phyloP scores from a whole-genome alignment of 2,113 vertebrate genomes.

The Panthera leo region DNA sequence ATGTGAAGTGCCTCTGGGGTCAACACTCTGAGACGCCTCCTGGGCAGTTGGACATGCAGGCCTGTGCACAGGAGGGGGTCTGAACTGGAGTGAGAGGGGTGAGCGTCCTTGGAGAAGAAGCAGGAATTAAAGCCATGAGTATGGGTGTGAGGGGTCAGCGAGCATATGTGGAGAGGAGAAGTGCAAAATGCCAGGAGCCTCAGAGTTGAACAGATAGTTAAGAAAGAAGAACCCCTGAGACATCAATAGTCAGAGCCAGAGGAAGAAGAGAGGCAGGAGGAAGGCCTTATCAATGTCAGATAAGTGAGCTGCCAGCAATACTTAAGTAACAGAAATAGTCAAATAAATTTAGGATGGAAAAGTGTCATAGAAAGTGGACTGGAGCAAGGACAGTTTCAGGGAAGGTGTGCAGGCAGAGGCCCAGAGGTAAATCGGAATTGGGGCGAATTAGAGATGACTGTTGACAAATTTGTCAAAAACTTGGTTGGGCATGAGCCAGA shows the following conservation, averaged over 20 bases:
- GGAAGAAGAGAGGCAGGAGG: background rate
- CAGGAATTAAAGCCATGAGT: background rate
- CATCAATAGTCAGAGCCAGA: background rate
- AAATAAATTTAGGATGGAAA: background rate
- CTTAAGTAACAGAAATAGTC: background rate
- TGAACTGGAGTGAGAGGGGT: background rate
- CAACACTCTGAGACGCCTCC: background rate
- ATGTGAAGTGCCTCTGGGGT: background rate
- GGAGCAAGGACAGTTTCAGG: background rate
- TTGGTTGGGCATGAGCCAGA: background rate
- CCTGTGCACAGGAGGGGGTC: background rate
- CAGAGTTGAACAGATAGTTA: conserved; percentile 6
- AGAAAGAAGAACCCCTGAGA: background rate
- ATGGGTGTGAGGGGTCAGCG: rapidly evolving
- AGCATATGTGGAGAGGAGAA: background rate
- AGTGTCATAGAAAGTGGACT: background rate
- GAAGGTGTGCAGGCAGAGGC: background rate
- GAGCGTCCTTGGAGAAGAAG: background rate
- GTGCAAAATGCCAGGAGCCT: background rate
- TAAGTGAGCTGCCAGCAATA: background rate
- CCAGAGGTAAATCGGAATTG: background rate
- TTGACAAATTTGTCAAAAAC: background rate
- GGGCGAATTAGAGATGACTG: background rate
- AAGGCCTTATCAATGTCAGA: background rate
- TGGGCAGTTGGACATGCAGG: background rate